Evolutionary conservation across 1,140 invertebrate genomes (phyloP), one percentile per base, ranked within the genome.

Genomic region (Caenorhabditis briggsae): DNA sequence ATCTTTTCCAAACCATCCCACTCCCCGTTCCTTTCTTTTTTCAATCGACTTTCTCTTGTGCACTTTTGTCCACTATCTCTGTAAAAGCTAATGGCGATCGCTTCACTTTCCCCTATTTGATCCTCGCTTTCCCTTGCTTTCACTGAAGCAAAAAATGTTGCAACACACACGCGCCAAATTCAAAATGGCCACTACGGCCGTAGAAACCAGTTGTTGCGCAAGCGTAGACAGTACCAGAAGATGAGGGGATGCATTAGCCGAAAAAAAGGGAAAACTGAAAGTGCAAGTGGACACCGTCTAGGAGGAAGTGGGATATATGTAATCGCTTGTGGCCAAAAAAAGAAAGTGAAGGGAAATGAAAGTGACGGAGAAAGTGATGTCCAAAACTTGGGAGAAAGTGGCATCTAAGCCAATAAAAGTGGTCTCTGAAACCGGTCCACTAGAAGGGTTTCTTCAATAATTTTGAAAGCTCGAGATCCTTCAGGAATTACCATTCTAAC

Each of bases 281-380:
- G 70, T 78, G 70, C 43, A 78, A 78, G 70, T 78, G 70, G 70
- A 78, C 70, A 78, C 70, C 46, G 70, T 78, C 70, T 78, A 78
- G 20, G 46, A 46, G 46, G 43, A 5, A 12, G 43, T 18, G n/a
- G 59, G 25, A 33, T 25, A 70, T 70, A 70, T 70, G 64, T 70
- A 78, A 50, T 50, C 50, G 70, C 70, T 78, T 41, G 70, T 78
- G 70, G 70, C 20, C 33, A 43, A 50, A 78, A 46, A 53, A 46
- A 78, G 33, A 33, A 33, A 33, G 33, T 33, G 33, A 78, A 78
- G 70, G 48, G 70, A 25, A 61, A 20, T 8, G 70, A 50, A 78
- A 78, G 46, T 78, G n/a, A 46, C 11, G 33, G 7, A 20, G 70
- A 78, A 78, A 70, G 41, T 46, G 64, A 70, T 43, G 43, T 33